These are phyloP conservation scores for Troilus luridus DNA, from an alignment of 2,888 invertebrate genomes.

Conservation along the genomic window DNA sequence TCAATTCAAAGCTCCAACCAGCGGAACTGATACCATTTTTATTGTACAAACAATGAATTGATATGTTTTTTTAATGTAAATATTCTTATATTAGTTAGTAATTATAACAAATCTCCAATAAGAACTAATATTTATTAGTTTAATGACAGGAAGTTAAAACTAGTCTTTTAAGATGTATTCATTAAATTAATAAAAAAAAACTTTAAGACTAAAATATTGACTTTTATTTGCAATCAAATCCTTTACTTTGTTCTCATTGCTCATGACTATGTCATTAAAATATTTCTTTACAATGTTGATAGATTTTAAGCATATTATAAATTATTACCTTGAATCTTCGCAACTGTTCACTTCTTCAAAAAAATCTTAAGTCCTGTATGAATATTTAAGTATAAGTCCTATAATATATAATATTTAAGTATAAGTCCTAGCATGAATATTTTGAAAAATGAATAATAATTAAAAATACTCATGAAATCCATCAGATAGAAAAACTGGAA, in stretches of 20 bases:
- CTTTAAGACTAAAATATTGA: not conserved
- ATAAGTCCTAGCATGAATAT: no score
- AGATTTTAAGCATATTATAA: no score
- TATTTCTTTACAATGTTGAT: not conserved
- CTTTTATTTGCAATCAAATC: not conserved
- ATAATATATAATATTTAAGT: no score
- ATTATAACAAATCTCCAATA: not conserved
- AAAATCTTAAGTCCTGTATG: no score
- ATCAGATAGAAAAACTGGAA: no score
- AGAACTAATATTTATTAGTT: not conserved
- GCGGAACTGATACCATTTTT: not conserved
- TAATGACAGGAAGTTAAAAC: not conserved
- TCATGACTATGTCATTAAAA: not conserved
- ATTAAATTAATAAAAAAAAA: not conserved
- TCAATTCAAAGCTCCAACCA: no score
- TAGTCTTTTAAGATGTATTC: not conserved
- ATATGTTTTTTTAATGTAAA: not conserved
- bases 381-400: no score
- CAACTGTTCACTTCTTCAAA: no score
- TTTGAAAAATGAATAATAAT: no score
- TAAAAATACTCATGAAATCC: no score
- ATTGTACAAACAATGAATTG: not conserved
- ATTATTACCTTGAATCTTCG: no score
- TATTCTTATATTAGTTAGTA: not conserved
- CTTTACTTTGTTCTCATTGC: not conserved